Evolutionary conservation across 2,113 vertebrate genomes (phyloP).

Genomic region (Psephotus haematonotus): DNA sequence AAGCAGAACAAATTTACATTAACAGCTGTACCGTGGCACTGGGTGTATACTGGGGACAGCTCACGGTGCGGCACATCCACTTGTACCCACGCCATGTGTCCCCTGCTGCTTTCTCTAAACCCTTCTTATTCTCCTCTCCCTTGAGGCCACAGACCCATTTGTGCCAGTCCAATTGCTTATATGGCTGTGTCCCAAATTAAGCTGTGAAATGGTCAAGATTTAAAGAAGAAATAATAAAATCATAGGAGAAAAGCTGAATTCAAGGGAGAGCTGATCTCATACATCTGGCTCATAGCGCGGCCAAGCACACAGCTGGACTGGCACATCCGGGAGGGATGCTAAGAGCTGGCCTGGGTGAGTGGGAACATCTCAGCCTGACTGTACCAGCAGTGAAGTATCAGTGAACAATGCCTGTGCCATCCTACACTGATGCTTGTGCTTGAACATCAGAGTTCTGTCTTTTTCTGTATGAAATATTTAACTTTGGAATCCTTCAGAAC

Average conservation of each 20-base stretch:
- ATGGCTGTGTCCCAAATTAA: not conserved
- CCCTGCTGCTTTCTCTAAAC: not conserved
- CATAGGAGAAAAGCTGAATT: not conserved
- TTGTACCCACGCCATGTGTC: not conserved
- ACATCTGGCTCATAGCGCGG: not conserved
- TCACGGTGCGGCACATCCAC: not conserved
- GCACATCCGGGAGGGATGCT: not conserved
- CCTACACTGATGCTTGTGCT: not conserved
- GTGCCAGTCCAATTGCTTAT: not conserved
- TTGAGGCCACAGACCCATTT: not conserved
- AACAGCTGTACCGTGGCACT: not conserved
- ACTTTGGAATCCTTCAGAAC: not conserved
- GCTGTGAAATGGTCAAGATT: not conserved
- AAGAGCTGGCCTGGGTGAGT: not conserved
- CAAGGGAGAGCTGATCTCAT: not conserved
- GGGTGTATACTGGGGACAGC: not conserved
- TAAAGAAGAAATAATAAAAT: not conserved
- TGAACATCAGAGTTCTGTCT: not conserved
- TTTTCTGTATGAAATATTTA: not conserved
- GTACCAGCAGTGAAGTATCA: not conserved
- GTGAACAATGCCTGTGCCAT: not conserved
- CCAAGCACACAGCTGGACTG: not conserved
- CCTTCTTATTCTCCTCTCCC: not conserved
- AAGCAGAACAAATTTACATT: slow-evolving; percentile 22
- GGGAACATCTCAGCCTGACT: not conserved